Conservation (phyloP, 2,888 invertebrate species). For the Euzetes globulus region DNA sequence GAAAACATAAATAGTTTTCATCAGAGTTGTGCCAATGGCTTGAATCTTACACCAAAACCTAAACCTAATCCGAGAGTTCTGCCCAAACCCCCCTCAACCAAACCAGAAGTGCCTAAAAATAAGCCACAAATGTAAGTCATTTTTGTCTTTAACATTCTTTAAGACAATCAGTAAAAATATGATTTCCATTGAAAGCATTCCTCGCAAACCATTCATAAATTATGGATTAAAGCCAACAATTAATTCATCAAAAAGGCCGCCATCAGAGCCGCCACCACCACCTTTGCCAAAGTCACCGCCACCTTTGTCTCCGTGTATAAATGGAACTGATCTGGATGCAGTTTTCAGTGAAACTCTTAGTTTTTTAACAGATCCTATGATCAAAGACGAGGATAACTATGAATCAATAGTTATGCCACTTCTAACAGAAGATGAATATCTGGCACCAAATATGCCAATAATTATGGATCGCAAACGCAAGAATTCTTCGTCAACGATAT, state of each 20-base stretch:
- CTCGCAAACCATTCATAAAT: conserved; percentile 4
- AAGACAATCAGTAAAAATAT: background rate
- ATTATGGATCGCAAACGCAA: background rate
- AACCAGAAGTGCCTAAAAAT: conserved; percentile 25
- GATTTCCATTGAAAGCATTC: conserved; percentile 3
- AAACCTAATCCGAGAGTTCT: conserved; percentile 4
- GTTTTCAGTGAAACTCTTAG: background rate
- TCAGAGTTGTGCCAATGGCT: background rate
- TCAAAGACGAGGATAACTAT: background rate
- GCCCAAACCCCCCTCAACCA: conserved; percentile 11
- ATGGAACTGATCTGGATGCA: background rate
- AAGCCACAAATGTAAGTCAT: conserved; percentile 22
- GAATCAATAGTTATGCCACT: background rate
- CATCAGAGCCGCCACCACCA: conserved; percentile 41
- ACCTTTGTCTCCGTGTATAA: background rate
- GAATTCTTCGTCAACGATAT: conserved; percentile 2
- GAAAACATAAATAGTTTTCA: background rate
- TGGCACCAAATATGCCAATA: conserved; percentile 9
- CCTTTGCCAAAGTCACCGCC: conserved; percentile 37
- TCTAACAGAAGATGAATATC: conserved; percentile 29
- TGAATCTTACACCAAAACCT: background rate
- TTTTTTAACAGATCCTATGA: background rate
- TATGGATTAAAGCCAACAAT: background rate
- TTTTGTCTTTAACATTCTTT: background rate
- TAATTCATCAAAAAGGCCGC: conserved; percentile 37